Percentiles rank a stretch among this genome's conserved stretches.
These are phyloP conservation scores for Zoanthus solanderi DNA, from an alignment of 92 coral and sea anemone genomes.

Conservation along the genomic window DNA sequence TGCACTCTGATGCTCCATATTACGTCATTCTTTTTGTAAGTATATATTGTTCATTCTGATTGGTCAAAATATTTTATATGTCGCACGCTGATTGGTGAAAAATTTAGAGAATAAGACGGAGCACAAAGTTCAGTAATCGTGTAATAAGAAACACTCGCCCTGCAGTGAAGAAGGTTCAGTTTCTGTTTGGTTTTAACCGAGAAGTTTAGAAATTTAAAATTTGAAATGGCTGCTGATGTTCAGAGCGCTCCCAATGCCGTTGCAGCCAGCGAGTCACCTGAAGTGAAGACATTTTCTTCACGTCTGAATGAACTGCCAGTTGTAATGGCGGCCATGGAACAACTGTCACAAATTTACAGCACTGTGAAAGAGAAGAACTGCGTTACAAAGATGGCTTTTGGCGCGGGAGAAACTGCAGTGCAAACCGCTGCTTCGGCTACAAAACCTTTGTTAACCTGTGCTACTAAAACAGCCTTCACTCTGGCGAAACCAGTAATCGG, in stretches of 20 bases:
- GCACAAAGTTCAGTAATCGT: conserved; percentile 36
- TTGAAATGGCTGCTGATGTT: conserved; percentile 77
- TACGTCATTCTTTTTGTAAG: conserved; percentile 17
- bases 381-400: conserved; percentile 90
- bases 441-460: conserved; percentile 74
- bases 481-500: conserved; percentile 95
- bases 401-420: conserved; percentile 93
- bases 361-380: conserved; percentile 83
- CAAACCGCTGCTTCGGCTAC: conserved; percentile 87
- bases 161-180: background rate
- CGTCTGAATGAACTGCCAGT: conserved; percentile 92
- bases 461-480: conserved; percentile 77
- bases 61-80: background rate
- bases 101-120: background rate
- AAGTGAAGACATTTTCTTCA: conserved; percentile 68
- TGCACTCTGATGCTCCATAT: background rate
- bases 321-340: conserved; percentile 88
- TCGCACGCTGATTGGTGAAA: conserved; percentile 25
- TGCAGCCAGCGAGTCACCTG: conserved; percentile 55
- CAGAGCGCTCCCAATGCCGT: conserved; percentile 51
- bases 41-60: background rate
- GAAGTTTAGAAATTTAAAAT: background rate
- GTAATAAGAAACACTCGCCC: background rate
- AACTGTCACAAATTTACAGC: conserved; percentile 83
- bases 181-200: background rate